Evolutionary conservation across 2,888 invertebrate genomes (phyloP), one percentile per base, ranked within the genome.

Genomic region (Salpingus planirostris): DNA sequence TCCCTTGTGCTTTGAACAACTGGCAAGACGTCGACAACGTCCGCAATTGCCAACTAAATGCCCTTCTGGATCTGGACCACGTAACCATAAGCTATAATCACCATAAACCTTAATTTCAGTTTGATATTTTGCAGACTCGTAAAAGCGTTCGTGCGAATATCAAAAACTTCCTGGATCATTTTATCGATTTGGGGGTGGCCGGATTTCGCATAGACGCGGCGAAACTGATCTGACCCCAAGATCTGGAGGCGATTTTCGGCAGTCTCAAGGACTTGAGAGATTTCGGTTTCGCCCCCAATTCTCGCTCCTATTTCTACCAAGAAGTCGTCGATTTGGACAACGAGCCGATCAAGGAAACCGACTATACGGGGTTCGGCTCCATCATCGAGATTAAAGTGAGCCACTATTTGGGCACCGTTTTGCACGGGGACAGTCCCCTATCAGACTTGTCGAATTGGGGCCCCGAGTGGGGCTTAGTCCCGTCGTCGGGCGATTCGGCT

Each of bases 321-420:
- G 83, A 84, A 64, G 86, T 87, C 6, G 83, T 85, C 36, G 85
- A 85, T 51, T 66, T 78, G 3, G 55, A 55, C 18, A 18, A 5
- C 13, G 26, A 13, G 4, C 26, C 26, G 13, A 26, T 7, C 11
- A 29, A 14, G 12, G n/a, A 21, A 22, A 10, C 13, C 2, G 65
- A 69, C 25, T 71, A 71, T 43, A 60, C 52, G 2, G 14, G 34
- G 7, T 29, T 69, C 1, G 75, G 68, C 0, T 56, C 78, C 1
- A 85, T 90, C 11, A 88, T 88, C 0, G 92, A 91, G 59, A 90
- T 90, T 54, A 67, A 52, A 60, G 70, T 62, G 36, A 70, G 73
- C 15, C 42, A 57, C 14, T 73, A 76, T 48, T 33, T 83, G 2
- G 70, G 73, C n/a, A 64, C 66, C 3, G 64, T 69, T 0, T 75